A percentile compares a stretch with the other conserved stretches of the same genome.
Evolutionary conservation across 2,888 invertebrate genomes (phyloP).

Genomic region (Erannis defoliaria): DNA sequence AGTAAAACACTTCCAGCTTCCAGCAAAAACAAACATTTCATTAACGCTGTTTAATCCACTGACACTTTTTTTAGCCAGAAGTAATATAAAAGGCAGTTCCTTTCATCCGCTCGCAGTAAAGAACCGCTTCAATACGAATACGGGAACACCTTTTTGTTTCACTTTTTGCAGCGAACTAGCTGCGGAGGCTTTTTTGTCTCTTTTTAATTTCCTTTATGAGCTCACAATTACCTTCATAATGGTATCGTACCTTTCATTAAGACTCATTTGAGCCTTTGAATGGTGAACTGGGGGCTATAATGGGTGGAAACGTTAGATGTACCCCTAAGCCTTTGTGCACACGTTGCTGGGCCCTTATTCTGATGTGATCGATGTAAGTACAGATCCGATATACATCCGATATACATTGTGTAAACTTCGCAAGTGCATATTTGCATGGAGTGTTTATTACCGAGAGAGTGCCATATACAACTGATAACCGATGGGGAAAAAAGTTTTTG

Average conservation of each 20-base stretch:
- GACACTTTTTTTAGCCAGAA: slow-evolving; percentile 30
- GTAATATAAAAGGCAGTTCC: slow-evolving; percentile 46
- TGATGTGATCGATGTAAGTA: neutral
- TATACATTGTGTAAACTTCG: too few relatives aligned
- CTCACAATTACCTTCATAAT: slow-evolving; percentile 82
- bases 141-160: slow-evolving; percentile 56
- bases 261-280: slow-evolving; percentile 77
- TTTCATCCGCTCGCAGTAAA: slow-evolving; percentile 50
- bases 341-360: slow-evolving; percentile 52
- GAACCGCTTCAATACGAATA: slow-evolving; percentile 49
- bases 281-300: slow-evolving; percentile 75
- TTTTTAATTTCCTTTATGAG: slow-evolving; percentile 82
- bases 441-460: too few relatives aligned
- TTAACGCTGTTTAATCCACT: slow-evolving; percentile 33
- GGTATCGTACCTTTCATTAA: slow-evolving; percentile 82
- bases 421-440: too few relatives aligned
- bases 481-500: too few relatives aligned
- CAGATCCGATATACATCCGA: too few relatives aligned
- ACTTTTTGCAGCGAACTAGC: slow-evolving; percentile 56
- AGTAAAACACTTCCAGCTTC: slow-evolving; percentile 25
- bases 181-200: slow-evolving; percentile 66
- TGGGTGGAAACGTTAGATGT: slow-evolving; percentile 75
- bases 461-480: too few relatives aligned
- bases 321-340: slow-evolving; percentile 74
- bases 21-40: slow-evolving; percentile 35